Evolutionary conservation across 2,888 invertebrate genomes (phyloP).

Genomic region (Arge pagana): DNA sequence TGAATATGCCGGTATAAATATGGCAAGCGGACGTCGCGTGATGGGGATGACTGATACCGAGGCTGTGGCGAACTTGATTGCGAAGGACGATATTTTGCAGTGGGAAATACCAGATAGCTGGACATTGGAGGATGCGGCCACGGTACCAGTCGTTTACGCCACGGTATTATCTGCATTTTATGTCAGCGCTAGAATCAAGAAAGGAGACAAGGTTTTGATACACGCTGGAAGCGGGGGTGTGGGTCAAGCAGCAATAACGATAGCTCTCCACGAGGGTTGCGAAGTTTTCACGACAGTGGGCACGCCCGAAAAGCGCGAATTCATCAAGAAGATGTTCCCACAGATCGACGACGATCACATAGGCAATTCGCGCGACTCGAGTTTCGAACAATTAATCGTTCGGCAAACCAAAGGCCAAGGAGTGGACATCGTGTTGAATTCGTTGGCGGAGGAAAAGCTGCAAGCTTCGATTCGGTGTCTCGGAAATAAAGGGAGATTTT

Average conservation of each 20-base stretch:
- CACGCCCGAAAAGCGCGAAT: conserved; percentile 61
- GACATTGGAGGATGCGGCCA: conserved; percentile 76
- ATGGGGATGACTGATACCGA: conserved; percentile 69
- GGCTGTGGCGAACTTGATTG: conserved; percentile 67
- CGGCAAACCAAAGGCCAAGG: conserved; percentile 81
- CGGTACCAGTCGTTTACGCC: conserved; percentile 80
- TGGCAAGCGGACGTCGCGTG: conserved; percentile 63
- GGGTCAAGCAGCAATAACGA: conserved; percentile 73
- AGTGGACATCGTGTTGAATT: conserved; percentile 88
- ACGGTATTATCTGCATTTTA: conserved; percentile 51
- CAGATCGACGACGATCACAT: conserved; percentile 68
- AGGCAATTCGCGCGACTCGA: conserved; percentile 83
- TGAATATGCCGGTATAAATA: conserved; percentile 68
- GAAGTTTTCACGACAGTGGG: conserved; percentile 68
- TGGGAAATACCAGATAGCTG: conserved; percentile 77
- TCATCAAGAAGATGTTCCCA: conserved; percentile 64
- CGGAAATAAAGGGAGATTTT: conserved; percentile 60
- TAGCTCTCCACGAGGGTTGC: conserved; percentile 65
- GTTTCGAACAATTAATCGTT: conserved; percentile 86
- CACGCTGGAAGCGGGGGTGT: conserved; percentile 68
- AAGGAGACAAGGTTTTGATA: conserved; percentile 59
- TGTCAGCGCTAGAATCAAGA: conserved; percentile 48
- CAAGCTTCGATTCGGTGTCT: conserved; percentile 53
- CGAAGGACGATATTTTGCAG: conserved; percentile 61
- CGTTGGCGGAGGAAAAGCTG: conserved; percentile 65